Evolutionary conservation across 2,797 vertebrate genomes (phyloP), one percentile per base, ranked within the genome.

Genomic region (Vultur gryphus): DNA sequence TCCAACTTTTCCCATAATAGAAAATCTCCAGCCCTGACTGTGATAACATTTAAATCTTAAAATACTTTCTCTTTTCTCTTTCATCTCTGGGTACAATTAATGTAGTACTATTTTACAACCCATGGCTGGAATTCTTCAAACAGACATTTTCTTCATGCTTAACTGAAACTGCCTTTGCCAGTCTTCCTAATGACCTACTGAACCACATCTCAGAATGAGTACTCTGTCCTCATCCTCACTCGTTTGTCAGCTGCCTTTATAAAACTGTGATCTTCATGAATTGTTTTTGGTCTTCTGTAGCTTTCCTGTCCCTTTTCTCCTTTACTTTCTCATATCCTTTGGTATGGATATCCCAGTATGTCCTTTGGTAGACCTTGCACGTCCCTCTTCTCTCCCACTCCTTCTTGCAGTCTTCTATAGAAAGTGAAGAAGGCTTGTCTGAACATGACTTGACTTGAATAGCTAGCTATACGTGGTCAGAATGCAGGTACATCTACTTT

Each of bases 41-140:
- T 41, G 87, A 80, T 94, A 89, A 75, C 67, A 75, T 95, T 86
- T 90, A 65, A 49, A 69, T 95, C 69, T 75, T 65, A 80, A 79
- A 93, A 59, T 89, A 61, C 52, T 89, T 95, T 62, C 37, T 89
- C 70, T 94, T 41, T 25, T 75, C n/a, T 64, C 61, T 96, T 91
- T 86, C 72, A 81, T 94, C 83, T 86, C 79, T 84, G 69, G 51
- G 41, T 83, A 76, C 69, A 71, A 64, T 89, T 92, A 94, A 79
- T 52, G 31, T 79, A 66, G 33, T 41, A 46, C 26, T 55, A 1
- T 78, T 94, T 94, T 88, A 77, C 44, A 81, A 19, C 29, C 26
- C 0, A 0, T 91, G 84, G n/a, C 81, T 96, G 79, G 82, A 92
- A 71, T 85, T 91, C 64, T 83, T 94, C 69, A 66, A 20, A 51